phyloP scores from a whole-genome alignment of 2,113 vertebrate species.

The Hippocampus barbouri region DNA sequence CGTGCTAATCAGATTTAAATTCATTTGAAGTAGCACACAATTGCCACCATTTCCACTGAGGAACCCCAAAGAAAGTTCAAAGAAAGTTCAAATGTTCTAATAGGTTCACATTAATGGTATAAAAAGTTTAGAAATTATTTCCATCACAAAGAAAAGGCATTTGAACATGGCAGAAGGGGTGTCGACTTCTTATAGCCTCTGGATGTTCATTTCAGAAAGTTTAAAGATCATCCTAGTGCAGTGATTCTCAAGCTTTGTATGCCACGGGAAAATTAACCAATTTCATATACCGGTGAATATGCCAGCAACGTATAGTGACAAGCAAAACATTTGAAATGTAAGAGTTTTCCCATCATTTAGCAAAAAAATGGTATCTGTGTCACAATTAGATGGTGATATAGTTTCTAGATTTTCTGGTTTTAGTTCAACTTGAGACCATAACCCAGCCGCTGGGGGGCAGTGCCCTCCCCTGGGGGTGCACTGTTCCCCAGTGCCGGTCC shows the following conservation, averaged over 20 bases:
- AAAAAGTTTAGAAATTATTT: slow-evolving; percentile 2
- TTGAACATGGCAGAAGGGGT: background rate
- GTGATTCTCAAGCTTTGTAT: too few species aligned
- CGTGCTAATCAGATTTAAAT: too few species aligned
- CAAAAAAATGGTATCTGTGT: too few species aligned
- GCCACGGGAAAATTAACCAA: too few species aligned
- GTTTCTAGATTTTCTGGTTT: too few species aligned
- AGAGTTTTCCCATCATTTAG: too few species aligned
- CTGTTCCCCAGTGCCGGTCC: too few species aligned
- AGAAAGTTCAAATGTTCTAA: background rate
- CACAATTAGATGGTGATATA: too few species aligned
- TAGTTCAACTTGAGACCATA: too few species aligned
- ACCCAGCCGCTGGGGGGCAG: too few species aligned
- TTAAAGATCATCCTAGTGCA: background rate
- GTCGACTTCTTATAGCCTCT: background rate
- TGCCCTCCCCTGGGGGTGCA: too few species aligned
- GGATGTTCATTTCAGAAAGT: background rate
- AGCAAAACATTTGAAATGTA: background rate
- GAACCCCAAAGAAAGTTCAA: background rate
- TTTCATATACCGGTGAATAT: background rate
- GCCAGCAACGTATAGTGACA: background rate
- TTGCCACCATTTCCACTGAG: background rate
- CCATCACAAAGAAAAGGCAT: background rate
- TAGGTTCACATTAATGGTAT: background rate
- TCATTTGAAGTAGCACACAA: too few species aligned